Evolutionary conservation across 2,797 vertebrate genomes (phyloP).

Genomic region (Gobio occitaniae): DNA sequence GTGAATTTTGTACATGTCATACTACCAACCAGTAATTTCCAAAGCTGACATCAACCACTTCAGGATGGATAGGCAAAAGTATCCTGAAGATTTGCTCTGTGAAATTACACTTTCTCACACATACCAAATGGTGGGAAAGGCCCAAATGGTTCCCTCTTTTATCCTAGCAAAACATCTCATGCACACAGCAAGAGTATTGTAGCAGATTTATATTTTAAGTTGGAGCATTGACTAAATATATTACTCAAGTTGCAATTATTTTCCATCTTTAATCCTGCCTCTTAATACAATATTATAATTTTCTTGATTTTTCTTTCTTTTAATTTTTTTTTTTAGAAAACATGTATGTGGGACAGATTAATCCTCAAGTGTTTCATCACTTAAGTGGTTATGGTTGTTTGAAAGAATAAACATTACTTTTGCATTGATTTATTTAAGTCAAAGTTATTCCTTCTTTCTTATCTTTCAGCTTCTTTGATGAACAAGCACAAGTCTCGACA

Average conservation of each 20-base stretch:
- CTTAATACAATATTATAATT: neutral
- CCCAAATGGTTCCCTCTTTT: neutral
- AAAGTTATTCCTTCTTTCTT: neutral
- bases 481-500: neutral
- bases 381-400: neutral
- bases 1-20: neutral
- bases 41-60: neutral
- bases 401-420: neutral
- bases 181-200: neutral
- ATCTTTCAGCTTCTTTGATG: neutral
- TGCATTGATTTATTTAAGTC: constrained; percentile 15
- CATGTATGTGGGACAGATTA: neutral
- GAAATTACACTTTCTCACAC: neutral
- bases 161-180: neutral
- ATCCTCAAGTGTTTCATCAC: neutral
- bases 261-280: neutral
- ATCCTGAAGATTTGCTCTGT: neutral
- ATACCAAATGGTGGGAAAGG: neutral
- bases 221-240: neutral
- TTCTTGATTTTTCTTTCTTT: neutral
- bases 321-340: neutral
- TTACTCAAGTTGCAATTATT: neutral
- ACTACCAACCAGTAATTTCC: too few species aligned
- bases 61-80: neutral
- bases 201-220: neutral